Evolutionary conservation across 2,888 invertebrate species (phyloP), one percentile per base, ranked within the genome.

Genomic region (Rhamphomyia laevipes): DNA sequence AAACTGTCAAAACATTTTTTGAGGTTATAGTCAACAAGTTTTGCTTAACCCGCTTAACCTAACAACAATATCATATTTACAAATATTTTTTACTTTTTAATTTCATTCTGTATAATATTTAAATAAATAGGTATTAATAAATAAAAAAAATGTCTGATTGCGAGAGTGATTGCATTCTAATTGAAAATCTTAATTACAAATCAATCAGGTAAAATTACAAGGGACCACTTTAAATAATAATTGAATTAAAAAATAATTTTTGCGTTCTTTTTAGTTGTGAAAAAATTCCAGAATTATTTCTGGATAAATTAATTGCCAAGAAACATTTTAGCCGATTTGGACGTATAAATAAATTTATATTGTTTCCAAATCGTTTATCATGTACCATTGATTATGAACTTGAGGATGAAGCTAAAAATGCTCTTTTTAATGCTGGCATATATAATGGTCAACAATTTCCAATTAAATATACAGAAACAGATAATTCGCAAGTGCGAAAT

Each of bases 301-400:
- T 82, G 47, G 78, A 82, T 55, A 77, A 75, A 61, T 63, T 72
- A 45, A 63, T 76, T 2, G 80, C 82, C 1, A 80, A 79, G 57
- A 73, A 76, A 49, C 80, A 85, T 63, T 86, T 86, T 53, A 73
- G 77, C 17, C 77, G 80, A 60, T 90, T 81, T 71, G 90, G 90
- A 0, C 74, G 73, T 38, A 77, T 87, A 3, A 74, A 75, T 13
- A 77, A 78, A 53, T 77, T 88, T 45, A 74, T 77, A 35, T 69
- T 85, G 46, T 76, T 78, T 45, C 78, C 80, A 0, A 80, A 77
- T 50, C 77, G 78, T 45, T 74, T 75, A 50, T 74, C 75, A 55
- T 86, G 86, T 55, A 77, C 79, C 0, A 75, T 88, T 10, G 82
- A 82, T 59, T 90, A 84, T 70, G 75, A 77, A 38, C 77, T 72